These are phyloP conservation scores for Cariama cristata DNA, from an alignment of 2,113 vertebrate genomes.

Conservation along the genomic window DNA sequence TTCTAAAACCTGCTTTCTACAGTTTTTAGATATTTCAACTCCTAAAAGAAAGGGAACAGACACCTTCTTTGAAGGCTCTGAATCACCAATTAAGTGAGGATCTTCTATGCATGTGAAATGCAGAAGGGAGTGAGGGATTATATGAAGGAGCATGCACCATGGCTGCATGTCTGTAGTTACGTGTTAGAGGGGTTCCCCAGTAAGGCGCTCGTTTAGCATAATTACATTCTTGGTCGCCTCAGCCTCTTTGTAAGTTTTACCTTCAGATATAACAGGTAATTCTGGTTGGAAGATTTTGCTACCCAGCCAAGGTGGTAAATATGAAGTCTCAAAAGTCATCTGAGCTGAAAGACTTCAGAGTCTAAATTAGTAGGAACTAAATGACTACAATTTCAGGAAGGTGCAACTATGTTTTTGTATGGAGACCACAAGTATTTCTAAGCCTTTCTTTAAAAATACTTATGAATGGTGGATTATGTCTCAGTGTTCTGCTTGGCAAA, in stretches of 20 bases:
- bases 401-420: not conserved
- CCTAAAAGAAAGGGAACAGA: not conserved
- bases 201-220: fast-evolving
- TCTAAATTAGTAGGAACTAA: not conserved
- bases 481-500: not conserved
- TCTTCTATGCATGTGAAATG: not conserved
- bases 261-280: not conserved
- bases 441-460: not conserved
- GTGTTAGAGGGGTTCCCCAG: not conserved
- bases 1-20: not conserved
- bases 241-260: not conserved
- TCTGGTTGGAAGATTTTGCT: not conserved
- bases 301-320: not conserved
- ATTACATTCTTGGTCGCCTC: not conserved
- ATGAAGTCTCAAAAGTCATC: not conserved
- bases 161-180: not conserved
- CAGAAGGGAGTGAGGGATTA: not conserved
- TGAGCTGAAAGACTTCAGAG: not conserved
- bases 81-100: not conserved
- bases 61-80: not conserved
- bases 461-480: not conserved
- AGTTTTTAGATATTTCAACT: not conserved
- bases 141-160: not conserved
- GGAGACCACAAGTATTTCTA: not conserved
- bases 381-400: not conserved